A percentile compares a stretch with the other conserved stretches of the same genome.
Evolutionary conservation across 2,888 invertebrate species (phyloP).

Genomic region (Ophion costatus): DNA sequence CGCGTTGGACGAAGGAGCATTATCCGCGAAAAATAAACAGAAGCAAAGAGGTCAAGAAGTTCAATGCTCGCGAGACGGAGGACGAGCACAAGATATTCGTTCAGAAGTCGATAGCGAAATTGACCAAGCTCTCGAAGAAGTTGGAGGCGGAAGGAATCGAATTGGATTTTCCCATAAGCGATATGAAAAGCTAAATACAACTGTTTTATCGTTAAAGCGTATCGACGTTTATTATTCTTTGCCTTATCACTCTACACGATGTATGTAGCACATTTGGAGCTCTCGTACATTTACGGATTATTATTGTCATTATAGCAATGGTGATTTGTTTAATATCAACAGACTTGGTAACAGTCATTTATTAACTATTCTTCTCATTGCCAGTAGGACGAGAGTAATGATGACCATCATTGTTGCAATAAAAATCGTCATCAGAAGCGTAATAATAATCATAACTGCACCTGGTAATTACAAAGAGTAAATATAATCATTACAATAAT

Average conservation of each 20-base stretch:
- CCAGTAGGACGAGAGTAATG: too few species aligned
- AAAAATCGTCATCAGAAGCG: too few species aligned
- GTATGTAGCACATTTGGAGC: conserved; percentile 10
- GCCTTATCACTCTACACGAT: conserved; percentile 29
- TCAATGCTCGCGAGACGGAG: conserved; percentile 83
- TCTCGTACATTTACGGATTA: conserved; percentile 4
- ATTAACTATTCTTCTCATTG: too few species aligned
- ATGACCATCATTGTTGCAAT: too few species aligned
- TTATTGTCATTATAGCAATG: background rate
- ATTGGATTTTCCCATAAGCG: conserved; percentile 74
- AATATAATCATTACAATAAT: too few species aligned
- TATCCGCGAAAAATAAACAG: conserved; percentile 84
- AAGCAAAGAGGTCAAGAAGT: conserved; percentile 83
- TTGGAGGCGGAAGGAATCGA: conserved; percentile 77
- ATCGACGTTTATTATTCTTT: conserved; percentile 21
- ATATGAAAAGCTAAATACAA: conserved; percentile 57
- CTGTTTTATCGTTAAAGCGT: conserved; percentile 14
- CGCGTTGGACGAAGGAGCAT: conserved; percentile 84
- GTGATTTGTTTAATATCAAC: too few species aligned
- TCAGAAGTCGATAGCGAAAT: conserved; percentile 82
- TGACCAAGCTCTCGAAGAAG: conserved; percentile 75
- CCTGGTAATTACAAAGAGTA: too few species aligned
- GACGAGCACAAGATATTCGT: conserved; percentile 82
- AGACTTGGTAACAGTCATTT: too few species aligned
- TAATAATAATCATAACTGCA: too few species aligned